A percentile compares a stretch with the other conserved stretches of the same genome.
Evolutionary conservation across 30 jellyfish, hydroid and myxozoan genomes (phyloP).

Genomic region (Turritopsis dohrnii): DNA sequence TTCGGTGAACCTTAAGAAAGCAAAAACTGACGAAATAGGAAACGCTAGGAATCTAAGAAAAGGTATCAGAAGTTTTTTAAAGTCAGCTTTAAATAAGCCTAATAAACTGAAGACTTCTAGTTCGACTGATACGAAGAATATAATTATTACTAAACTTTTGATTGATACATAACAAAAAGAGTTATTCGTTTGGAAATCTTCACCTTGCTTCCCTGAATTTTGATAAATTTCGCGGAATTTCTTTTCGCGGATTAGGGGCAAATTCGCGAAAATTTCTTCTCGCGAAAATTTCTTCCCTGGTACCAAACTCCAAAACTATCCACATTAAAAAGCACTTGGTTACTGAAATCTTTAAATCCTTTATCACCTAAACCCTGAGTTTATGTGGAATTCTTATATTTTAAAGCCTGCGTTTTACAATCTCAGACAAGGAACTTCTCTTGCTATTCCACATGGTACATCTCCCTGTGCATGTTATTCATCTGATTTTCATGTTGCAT

Average conservation of each 20-base stretch:
- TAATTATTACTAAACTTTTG: not conserved
- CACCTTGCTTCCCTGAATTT: not conserved
- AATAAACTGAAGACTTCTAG: not conserved
- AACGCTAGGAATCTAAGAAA: not conserved
- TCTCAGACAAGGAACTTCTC: not conserved
- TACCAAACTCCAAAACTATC: not conserved
- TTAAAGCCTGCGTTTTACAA: not conserved
- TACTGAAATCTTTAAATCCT: not conserved
- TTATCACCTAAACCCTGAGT: not conserved
- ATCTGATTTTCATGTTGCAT: not conserved
- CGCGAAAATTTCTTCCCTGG: not conserved
- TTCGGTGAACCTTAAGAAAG: not conserved
- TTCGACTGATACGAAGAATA: not conserved
- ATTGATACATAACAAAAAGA: not conserved
- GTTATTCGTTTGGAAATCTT: not conserved
- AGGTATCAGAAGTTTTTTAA: not conserved
- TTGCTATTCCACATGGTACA: not conserved
- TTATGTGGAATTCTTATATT: not conserved
- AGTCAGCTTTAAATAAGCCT: not conserved
- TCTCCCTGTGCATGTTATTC: not conserved
- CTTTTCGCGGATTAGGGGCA: not conserved
- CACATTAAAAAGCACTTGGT: not conserved
- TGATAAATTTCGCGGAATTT: not conserved
- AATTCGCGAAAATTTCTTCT: not conserved
- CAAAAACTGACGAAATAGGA: not conserved